These are phyloP conservation scores for Urocolius indicus DNA, from an alignment of 2,113 vertebrate genomes.

Conservation along the genomic window DNA sequence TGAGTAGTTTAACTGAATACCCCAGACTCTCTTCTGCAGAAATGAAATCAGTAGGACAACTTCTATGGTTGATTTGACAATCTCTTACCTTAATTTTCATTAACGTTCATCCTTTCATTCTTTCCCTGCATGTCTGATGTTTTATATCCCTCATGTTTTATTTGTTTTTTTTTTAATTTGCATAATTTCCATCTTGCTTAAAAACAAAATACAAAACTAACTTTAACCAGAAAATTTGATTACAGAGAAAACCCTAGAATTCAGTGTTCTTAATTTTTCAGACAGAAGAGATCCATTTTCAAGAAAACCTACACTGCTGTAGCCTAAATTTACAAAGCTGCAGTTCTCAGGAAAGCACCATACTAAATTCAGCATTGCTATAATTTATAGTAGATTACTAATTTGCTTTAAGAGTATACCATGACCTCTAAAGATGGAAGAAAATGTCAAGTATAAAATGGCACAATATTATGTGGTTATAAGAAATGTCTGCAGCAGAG, in stretches of 20 bases:
- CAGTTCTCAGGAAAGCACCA: neutral
- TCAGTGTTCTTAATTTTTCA: neutral
- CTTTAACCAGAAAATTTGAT: neutral
- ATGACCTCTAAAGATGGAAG: neutral
- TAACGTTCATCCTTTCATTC: neutral
- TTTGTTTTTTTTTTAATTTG: neutral
- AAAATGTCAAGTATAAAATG: neutral
- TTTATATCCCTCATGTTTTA: neutral
- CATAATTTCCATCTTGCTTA: neutral
- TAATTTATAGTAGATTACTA: neutral
- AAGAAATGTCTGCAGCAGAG: neutral
- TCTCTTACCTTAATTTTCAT: neutral
- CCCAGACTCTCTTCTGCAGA: neutral
- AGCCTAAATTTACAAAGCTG: neutral
- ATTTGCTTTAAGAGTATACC: neutral
- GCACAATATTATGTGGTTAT: neutral
- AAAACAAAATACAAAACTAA: neutral
- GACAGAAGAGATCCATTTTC: neutral
- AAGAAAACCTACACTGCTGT: fast-evolving
- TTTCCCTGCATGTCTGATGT: neutral
- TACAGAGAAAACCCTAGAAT: neutral
- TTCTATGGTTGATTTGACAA: neutral
- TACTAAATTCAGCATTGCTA: neutral
- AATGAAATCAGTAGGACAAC: neutral
- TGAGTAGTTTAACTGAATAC: neutral